Percentiles rank a stretch among this genome's conserved stretches.
Conservation (phyloP, 2,888 invertebrate genomes). For the Eilema griseolum region DNA sequence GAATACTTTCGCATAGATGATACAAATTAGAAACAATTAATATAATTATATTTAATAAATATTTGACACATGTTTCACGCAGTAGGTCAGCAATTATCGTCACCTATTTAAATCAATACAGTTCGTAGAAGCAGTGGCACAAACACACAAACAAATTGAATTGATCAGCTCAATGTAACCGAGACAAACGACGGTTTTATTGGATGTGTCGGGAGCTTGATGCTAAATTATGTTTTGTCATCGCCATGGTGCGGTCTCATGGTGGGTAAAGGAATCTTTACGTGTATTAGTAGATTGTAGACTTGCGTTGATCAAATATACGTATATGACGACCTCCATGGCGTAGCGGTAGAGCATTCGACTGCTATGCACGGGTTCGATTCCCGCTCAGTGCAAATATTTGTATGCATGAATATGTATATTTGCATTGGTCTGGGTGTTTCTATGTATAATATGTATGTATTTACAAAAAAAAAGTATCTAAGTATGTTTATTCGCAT, state of each 20-base stretch:
- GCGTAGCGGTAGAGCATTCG: too few species aligned
- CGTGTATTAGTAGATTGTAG: neutral
- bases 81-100: neutral
- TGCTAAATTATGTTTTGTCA: constrained; percentile 50
- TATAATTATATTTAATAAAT: neutral
- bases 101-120: constrained; percentile 11
- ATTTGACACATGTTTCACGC: neutral
- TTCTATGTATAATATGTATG: too few species aligned
- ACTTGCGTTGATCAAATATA: too few species aligned
- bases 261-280: constrained; percentile 9
- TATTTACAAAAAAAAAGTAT: too few species aligned
- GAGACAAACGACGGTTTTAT: constrained; percentile 63
- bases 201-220: constrained; percentile 47
- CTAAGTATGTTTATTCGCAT: too few species aligned
- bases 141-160: constrained; percentile 14
- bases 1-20: too few species aligned
- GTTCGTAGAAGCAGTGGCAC: constrained; percentile 5
- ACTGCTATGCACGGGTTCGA: too few species aligned
- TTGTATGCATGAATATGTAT: too few species aligned
- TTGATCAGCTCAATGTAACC: constrained; percentile 45
- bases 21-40: too few species aligned
- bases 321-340: too few species aligned
- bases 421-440: too few species aligned
- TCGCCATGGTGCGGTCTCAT: constrained; percentile 15
- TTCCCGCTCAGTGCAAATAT: too few species aligned